Evolutionary conservation across 2,113 vertebrate species (phyloP).

Genomic region (Pteruthius melanotis): DNA sequence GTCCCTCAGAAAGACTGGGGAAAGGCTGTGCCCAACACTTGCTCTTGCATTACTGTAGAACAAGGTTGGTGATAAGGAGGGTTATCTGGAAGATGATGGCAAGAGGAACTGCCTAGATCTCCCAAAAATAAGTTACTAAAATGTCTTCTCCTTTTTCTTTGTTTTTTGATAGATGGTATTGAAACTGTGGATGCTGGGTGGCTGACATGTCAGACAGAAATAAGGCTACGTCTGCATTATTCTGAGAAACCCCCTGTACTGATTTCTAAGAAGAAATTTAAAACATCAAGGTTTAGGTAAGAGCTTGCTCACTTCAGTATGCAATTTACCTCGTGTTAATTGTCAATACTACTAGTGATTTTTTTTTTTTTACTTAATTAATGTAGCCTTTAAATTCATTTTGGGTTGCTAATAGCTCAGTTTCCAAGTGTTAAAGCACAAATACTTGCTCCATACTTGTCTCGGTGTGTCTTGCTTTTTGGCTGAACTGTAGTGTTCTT

Average conservation of each 20-base stretch:
- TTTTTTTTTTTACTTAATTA: background rate
- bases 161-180: constrained; percentile 77
- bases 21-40: background rate
- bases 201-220: constrained; percentile 96
- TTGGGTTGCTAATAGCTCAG: background rate
- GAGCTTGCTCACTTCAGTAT: background rate
- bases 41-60: background rate
- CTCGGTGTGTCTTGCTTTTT: background rate
- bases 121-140: background rate
- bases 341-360: background rate
- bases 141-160: background rate
- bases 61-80: background rate
- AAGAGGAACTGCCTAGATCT: background rate
- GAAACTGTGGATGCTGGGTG: constrained; percentile 90
- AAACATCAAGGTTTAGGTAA: constrained; percentile 97
- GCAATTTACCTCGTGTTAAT: background rate
- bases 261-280: constrained; percentile 96
- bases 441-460: background rate
- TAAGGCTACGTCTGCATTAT: constrained; percentile 92
- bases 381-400: background rate
- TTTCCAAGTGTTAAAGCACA: background rate
- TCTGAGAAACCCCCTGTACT: constrained; percentile 89
- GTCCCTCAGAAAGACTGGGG: background rate
- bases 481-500: background rate
- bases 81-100: background rate